phyloP scores from a whole-genome alignment of 2,113 vertebrate species.

The Sterna hirundo region DNA sequence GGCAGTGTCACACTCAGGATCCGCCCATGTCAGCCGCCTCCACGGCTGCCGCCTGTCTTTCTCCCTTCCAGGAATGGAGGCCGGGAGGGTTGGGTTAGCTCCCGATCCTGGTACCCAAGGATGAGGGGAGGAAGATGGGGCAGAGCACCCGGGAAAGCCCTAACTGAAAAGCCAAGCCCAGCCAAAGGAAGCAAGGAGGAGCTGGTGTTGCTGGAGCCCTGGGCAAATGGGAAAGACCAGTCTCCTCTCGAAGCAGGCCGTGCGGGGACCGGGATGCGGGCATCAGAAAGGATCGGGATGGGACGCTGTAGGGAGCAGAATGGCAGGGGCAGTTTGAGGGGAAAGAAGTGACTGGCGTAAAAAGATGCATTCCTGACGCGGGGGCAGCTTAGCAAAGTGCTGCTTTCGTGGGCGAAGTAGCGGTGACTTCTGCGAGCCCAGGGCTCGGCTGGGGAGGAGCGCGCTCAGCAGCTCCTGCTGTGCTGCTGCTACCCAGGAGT shows the following conservation, averaged over 20 bases:
- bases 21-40: accelerated
- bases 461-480: accelerated
- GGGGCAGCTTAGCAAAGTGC: neutral
- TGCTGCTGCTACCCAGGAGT: neutral
- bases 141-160: neutral
- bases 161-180: neutral
- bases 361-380: accelerated
- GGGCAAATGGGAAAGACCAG: neutral
- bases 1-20: neutral
- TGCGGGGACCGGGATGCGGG: too few relatives aligned
- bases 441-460: neutral
- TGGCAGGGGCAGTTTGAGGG: neutral
- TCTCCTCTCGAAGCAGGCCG: neutral
- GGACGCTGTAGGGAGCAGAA: neutral
- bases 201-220: neutral
- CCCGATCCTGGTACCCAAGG: neutral
- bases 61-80: neutral
- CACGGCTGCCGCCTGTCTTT: neutral
- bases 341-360: neutral
- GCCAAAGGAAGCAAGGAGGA: neutral
- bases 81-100: neutral
- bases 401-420: accelerated
- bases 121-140: neutral
- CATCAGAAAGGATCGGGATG: neutral
- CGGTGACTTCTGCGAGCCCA: neutral